Conservation (phyloP, 64 coral and sea anemone species). For the Actinia tenebrosa region DNA sequence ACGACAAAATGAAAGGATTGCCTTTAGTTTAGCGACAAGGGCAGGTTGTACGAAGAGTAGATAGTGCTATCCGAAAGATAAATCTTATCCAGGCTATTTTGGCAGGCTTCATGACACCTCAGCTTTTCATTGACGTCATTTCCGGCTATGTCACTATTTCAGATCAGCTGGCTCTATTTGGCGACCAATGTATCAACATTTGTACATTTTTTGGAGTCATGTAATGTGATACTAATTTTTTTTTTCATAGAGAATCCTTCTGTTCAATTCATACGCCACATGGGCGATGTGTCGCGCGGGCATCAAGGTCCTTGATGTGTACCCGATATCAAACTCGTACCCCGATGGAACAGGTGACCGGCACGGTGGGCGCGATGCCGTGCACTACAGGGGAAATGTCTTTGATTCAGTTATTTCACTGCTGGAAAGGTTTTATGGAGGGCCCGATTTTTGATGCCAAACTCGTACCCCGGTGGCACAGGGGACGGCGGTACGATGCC, state of each 20-base stretch:
- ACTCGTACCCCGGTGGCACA: slow-evolving; percentile 48
- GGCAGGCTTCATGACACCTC: too few relatives aligned
- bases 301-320: slow-evolving; percentile 65
- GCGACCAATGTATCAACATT: too few relatives aligned
- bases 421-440: slow-evolving; percentile 39
- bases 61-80: too few relatives aligned
- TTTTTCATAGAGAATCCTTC: slow-evolving; percentile 48
- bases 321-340: slow-evolving; percentile 57
- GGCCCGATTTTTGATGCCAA: neutral
- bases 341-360: slow-evolving; percentile 51
- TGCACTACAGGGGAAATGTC: slow-evolving; percentile 61
- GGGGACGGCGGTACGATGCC: slow-evolving; percentile 21
- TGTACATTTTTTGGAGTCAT: too few relatives aligned
- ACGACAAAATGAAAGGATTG: neutral
- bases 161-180: too few relatives aligned
- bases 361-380: slow-evolving; percentile 33
- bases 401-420: slow-evolving; percentile 56
- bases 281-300: slow-evolving; percentile 80
- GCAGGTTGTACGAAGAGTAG: too few relatives aligned
- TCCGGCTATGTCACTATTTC: too few relatives aligned
- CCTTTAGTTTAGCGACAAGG: too few relatives aligned
- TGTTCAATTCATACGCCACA: slow-evolving; percentile 79
- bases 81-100: too few relatives aligned
- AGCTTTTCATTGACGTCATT: too few relatives aligned
- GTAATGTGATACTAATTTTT: neutral